phyloP scores from a whole-genome alignment of 2,888 invertebrate genomes.

The Amitus sp. region DNA sequence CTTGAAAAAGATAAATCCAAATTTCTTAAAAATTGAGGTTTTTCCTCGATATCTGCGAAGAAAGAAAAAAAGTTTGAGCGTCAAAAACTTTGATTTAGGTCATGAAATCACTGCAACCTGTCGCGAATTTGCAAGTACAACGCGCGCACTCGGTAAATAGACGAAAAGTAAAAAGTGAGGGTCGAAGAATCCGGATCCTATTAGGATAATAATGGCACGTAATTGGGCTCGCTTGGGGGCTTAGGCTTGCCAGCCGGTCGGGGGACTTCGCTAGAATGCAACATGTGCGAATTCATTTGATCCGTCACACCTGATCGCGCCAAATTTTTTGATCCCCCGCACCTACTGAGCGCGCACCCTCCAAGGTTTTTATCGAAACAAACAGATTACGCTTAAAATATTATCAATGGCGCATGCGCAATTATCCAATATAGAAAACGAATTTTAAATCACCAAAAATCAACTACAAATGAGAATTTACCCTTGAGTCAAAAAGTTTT shows the following conservation, averaged over 20 bases:
- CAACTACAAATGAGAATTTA: too few relatives aligned
- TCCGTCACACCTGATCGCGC: constrained; percentile 60
- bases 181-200: constrained; percentile 51
- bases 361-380: constrained; percentile 33
- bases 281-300: constrained; percentile 58
- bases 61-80: too few relatives aligned
- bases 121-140: neutral
- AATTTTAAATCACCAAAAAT: too few relatives aligned
- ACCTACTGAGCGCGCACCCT: constrained; percentile 23
- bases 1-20: too few relatives aligned
- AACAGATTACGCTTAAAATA: constrained; percentile 38
- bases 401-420: constrained; percentile 26
- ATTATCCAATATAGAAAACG: too few relatives aligned
- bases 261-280: constrained; percentile 55
- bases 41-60: too few relatives aligned
- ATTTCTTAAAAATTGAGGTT: too few relatives aligned
- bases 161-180: constrained; percentile 1
- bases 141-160: neutral
- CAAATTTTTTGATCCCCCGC: constrained; percentile 36
- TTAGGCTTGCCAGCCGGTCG: constrained; percentile 27
- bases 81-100: neutral
- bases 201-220: constrained; percentile 54
- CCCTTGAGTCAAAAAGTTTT: too few relatives aligned
- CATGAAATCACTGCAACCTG: neutral
- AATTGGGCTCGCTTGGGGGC: constrained; percentile 48